Percentiles rank a stretch among this genome's conserved stretches.
These are phyloP conservation scores for Heterocephalus glaber DNA, from an alignment of 2,113 vertebrate genomes.

Conservation along the genomic window DNA sequence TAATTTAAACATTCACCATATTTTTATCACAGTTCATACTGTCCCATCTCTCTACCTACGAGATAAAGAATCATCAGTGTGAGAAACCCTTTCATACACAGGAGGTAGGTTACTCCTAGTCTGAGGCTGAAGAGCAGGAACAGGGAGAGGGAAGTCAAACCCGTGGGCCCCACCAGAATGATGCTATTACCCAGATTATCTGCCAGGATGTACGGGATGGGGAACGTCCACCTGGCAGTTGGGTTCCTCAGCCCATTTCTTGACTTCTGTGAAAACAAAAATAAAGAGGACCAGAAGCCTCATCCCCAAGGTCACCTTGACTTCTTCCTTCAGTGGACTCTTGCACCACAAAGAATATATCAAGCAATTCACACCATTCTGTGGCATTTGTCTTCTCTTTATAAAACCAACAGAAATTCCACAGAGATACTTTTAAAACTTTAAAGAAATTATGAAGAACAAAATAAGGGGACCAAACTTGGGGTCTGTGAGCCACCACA, in stretches of 20 bases:
- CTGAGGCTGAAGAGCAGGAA: neutral
- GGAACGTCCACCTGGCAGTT: slow-evolving; percentile 89
- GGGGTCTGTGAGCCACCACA: neutral
- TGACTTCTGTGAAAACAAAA: slow-evolving; percentile 79
- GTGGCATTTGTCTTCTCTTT: neutral
- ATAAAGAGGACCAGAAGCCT: neutral
- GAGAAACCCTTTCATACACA: neutral
- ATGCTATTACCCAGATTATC: slow-evolving; percentile 90
- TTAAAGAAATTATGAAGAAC: neutral
- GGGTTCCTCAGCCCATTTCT: slow-evolving; percentile 88
- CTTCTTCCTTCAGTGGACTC: neutral
- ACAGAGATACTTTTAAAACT: neutral
- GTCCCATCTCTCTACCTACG: neutral
- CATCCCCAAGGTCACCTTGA: neutral
- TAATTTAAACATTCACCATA: neutral
- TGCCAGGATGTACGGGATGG: slow-evolving; percentile 93
- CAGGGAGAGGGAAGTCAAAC: neutral
- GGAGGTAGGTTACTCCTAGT: neutral
- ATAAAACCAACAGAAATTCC: neutral
- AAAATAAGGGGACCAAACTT: neutral
- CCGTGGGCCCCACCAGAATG: neutral
- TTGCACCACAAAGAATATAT: neutral
- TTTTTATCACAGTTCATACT: neutral
- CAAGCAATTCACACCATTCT: neutral
- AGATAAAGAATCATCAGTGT: neutral